A percentile compares a stretch with the other conserved stretches of the same genome.
phyloP scores from a whole-genome alignment of 30 jellyfish, hydroid and myxozoan species.

The Aurelia coerulea region DNA sequence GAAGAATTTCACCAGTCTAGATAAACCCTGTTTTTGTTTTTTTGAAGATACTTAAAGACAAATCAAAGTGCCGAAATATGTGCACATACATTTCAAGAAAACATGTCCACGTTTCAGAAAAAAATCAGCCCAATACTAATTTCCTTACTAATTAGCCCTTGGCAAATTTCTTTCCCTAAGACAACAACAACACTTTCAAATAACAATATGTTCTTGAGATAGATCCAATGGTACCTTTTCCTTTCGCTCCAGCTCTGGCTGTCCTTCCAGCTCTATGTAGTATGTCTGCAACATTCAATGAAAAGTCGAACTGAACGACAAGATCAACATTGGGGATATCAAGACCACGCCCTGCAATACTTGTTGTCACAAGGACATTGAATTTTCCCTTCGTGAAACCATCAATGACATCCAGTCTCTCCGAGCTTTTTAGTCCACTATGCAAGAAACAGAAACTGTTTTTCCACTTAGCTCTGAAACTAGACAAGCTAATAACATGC shows the following conservation, averaged over 20 bases:
- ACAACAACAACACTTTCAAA: too few species aligned
- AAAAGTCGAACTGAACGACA: conserved; percentile 79
- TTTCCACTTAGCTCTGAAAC: conserved; percentile 53
- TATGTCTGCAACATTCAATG: conserved; percentile 78
- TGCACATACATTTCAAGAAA: too few species aligned
- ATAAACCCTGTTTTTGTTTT: too few species aligned
- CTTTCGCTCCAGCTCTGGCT: conserved; percentile 87
- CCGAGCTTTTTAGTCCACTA: conserved; percentile 34
- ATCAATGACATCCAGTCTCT: conserved; percentile 47
- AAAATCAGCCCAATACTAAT: too few species aligned
- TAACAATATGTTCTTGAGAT: too few species aligned
- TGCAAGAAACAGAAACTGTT: conserved; percentile 56
- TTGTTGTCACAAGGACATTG: conserved; percentile 75
- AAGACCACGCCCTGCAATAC: conserved; percentile 86
- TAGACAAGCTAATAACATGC: not conserved
- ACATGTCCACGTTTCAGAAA: too few species aligned
- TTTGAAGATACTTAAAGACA: too few species aligned
- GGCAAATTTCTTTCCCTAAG: too few species aligned
- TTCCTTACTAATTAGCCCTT: too few species aligned
- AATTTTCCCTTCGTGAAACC: conserved; percentile 33
- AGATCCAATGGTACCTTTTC: conserved; percentile 59
- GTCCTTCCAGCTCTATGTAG: conserved; percentile 96
- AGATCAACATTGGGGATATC: conserved; percentile 83
- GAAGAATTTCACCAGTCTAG: too few species aligned
- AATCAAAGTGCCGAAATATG: too few species aligned